Evolutionary conservation across 2,888 invertebrate species (phyloP), one percentile per base, ranked within the genome.

Genomic region (Megalurothrips usitatus): DNA sequence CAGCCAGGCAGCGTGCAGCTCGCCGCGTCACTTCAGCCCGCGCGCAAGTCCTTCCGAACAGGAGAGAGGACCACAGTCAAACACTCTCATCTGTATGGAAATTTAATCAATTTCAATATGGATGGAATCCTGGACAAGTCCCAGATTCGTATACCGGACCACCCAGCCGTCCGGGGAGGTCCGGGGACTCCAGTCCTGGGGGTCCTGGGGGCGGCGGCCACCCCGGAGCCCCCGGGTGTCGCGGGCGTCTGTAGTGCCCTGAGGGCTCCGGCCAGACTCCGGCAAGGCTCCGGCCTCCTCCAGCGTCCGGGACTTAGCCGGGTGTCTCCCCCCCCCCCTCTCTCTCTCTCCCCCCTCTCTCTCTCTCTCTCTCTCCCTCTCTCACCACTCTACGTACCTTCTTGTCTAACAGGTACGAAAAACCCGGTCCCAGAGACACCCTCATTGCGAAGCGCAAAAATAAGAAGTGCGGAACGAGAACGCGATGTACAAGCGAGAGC

Each of bases 81-180:
- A 75, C 68, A 75, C 68, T 75, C 68, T 75, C 68, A 75, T 75
- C 68, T 75, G 68, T 75, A 75, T 75, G 68, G 68, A 75, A 75
- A 75, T 75, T 23, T 75, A 75, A 75, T 75, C 68, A 75, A 75
- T 75, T 75, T 75, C 68, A 75, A 75, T 75, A 75, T 75, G 68
- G 68, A 75, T 75, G 68, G 68, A 75, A 75, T 75, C 68, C 23
- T 23, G 68, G 23, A 75, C 23, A 26, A 26, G 23, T 26, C 26
- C 26, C 17, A n/a, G 58, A 58, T n/a, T n/a, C 17, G 58, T n/a
- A n/a, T 58, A 17, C 58, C 58, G 58, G 58, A 19, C 58, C 58
- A n/a, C 19, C 58, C 58, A 58, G 58, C 58, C 34, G 58, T 0
- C 58, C 58, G 58, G 58, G 58, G 4, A 1, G 52, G 52, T 12